These are phyloP conservation scores for Drosophila tristis DNA, from an alignment of 1,140 invertebrate species.

Conservation along the genomic window DNA sequence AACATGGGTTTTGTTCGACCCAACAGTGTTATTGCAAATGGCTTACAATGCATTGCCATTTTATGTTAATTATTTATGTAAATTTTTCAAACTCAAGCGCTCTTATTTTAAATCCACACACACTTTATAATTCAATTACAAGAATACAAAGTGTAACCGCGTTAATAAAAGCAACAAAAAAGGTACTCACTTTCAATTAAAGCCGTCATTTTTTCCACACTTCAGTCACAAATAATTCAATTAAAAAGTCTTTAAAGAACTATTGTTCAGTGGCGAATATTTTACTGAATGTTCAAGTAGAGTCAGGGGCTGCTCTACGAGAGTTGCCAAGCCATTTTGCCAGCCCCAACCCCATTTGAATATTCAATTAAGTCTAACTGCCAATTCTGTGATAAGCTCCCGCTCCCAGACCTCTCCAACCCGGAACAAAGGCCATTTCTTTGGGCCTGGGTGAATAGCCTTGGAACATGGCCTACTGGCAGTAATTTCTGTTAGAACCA, in stretches of 20 bases:
- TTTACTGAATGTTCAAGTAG: conserved; percentile 16
- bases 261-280: conserved; percentile 4
- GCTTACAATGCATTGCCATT: conserved; percentile 23
- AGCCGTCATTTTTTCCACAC: conserved; percentile 29
- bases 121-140: conserved; percentile 41
- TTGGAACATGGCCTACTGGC: conserved; percentile 32
- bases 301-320: neutral
- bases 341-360: conserved; percentile 55
- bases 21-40: conserved; percentile 14
- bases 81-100: conserved; percentile 46
- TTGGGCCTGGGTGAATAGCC: conserved; percentile 15
- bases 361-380: conserved; percentile 73
- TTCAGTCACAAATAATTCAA: conserved; percentile 14
- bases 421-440: conserved; percentile 10
- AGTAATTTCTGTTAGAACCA: conserved; percentile 35
- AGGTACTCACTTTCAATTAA: conserved; percentile 34
- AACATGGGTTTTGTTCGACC: neutral
- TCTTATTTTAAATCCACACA: conserved; percentile 14
- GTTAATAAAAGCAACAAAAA: conserved; percentile 14
- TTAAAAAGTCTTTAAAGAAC: conserved; percentile 16
- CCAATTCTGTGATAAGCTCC: conserved; percentile 70
- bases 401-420: neutral
- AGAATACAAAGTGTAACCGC: conserved; percentile 48
- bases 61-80: conserved; percentile 51
- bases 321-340: conserved; percentile 10